Conservation (phyloP, 2,888 invertebrate species). For the Drosophila diplacantha region DNA sequence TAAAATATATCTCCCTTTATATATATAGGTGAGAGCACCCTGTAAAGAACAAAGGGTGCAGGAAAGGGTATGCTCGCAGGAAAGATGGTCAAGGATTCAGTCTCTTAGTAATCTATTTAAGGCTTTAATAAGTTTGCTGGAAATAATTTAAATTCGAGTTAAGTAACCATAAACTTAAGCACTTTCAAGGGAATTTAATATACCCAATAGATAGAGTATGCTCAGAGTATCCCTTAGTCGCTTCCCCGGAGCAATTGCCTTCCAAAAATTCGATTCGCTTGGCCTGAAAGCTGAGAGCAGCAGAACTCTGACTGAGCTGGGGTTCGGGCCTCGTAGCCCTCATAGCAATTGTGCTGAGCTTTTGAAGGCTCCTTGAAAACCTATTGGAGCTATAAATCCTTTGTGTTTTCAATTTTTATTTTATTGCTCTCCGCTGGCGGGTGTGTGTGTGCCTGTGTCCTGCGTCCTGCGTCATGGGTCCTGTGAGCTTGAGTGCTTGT, state of each 20-base stretch:
- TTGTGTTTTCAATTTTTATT: constrained; percentile 74
- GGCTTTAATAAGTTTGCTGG: not conserved
- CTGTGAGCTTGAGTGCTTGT: constrained; percentile 23
- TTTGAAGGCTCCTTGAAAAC: constrained; percentile 68
- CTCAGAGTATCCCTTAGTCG: constrained; percentile 4
- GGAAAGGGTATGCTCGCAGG: not conserved
- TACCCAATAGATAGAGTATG: not conserved
- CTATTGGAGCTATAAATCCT: constrained; percentile 74
- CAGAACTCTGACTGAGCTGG: not conserved
- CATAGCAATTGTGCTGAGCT: constrained; percentile 55
- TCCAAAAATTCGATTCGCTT: constrained; percentile 26
- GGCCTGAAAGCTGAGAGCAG: constrained; percentile 29
- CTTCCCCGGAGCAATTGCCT: not conserved
- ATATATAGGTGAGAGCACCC: constrained; percentile 18
- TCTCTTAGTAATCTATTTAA: not conserved
- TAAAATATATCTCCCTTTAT: constrained; percentile 46
- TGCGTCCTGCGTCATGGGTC: constrained; percentile 16
- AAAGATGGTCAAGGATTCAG: not conserved
- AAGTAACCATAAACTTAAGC: not conserved
- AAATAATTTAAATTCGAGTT: not conserved
- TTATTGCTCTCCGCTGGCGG: constrained; percentile 67
- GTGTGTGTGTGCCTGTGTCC: constrained; percentile 25
- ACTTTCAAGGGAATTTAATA: not conserved
- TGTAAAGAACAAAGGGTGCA: constrained; percentile 18
- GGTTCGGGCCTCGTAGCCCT: constrained; percentile 12